Base-by-base conservation (phyloP, 2,888 invertebrate genomes). In the Epirrhoe tristata region DNA sequence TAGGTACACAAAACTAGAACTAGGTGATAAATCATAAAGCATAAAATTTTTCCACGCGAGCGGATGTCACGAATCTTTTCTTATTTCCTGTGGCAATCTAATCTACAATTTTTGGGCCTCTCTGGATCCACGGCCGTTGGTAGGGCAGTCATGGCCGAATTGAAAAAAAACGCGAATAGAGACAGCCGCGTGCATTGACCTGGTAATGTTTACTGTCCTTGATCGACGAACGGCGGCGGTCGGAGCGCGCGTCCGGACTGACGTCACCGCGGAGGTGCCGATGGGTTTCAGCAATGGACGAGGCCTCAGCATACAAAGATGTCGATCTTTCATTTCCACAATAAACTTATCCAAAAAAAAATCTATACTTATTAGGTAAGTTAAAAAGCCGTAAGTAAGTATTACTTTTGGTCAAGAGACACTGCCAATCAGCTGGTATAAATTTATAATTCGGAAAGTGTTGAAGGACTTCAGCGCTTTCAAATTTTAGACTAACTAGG, bases 131-230 rank as follows among this genome's bases (percentile, higher is more conserved):
- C 77, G 79, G 81, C 79, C 80, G 80, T 82, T 80, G 81, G 82
- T 84, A 87, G 87, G 83, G 83, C 83, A 82, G 82, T 84, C 85
- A 85, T 84, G 86, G 87, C 82, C 85, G 80, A 83, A 82, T 81
- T 81, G 77, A 77, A 81, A 80, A n/a, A 79, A 83, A 87, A 84
- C 76, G 76, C 80, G 82, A 83, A 81, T 89, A 88, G 88, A 89
- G 89, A 88, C 89, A 86, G 81, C 83, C 68, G 83, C 90, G 93
- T 81, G 81, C 92, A 81, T 91, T 92, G 93, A 93, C 92, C 93
- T 88, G 90, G 83, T 86, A 88, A 89, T 93, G 92, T 92, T 92
- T 92, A 90, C 90, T 89, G 92, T 92, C 93, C 92, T 93, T 93
- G 93, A 83, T 80, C 82, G 84, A 79, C 66, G 65, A 54, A 54